phyloP scores from a whole-genome alignment of 2,113 vertebrate genomes.

The Herpetotheres cachinnans region DNA sequence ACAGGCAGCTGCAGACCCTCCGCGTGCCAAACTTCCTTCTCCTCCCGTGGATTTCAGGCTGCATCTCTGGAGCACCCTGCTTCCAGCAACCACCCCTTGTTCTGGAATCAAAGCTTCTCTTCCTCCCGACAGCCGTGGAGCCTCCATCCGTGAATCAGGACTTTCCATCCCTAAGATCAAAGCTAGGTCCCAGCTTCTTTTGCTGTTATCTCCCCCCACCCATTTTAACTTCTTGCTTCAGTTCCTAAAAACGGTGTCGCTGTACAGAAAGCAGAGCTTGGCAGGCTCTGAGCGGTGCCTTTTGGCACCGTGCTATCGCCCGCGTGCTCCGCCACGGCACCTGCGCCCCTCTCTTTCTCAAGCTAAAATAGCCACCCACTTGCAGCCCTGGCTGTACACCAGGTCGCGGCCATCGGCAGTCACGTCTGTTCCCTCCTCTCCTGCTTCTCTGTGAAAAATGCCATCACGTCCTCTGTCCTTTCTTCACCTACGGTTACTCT shows the following conservation, averaged over 20 bases:
- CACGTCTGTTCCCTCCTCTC: not conserved
- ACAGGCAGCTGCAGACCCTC: not conserved
- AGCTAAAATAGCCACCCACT: not conserved
- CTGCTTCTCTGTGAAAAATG: not conserved
- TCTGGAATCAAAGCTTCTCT: not conserved
- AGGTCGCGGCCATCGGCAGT: not conserved
- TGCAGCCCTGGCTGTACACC: not conserved
- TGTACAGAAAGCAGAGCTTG: not conserved
- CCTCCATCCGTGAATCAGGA: not conserved
- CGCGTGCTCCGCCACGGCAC: fast-evolving
- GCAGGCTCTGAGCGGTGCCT: not conserved
- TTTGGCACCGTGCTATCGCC: not conserved
- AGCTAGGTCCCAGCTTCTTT: not conserved
- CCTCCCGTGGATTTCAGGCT: not conserved
- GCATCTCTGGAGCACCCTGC: not conserved
- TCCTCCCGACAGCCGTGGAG: not conserved
- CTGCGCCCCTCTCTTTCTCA: not conserved
- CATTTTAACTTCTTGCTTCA: not conserved
- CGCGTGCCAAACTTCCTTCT: not conserved
- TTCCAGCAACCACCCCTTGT: not conserved
- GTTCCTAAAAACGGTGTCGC: not conserved
- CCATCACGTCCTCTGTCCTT: not conserved
- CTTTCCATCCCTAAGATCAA: not conserved
- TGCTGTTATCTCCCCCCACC: not conserved
- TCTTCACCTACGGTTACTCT: not conserved